A percentile compares a stretch with the other conserved stretches of the same genome.
Evolutionary conservation across 2,888 invertebrate genomes (phyloP).

Genomic region (Lathronympha strigana): DNA sequence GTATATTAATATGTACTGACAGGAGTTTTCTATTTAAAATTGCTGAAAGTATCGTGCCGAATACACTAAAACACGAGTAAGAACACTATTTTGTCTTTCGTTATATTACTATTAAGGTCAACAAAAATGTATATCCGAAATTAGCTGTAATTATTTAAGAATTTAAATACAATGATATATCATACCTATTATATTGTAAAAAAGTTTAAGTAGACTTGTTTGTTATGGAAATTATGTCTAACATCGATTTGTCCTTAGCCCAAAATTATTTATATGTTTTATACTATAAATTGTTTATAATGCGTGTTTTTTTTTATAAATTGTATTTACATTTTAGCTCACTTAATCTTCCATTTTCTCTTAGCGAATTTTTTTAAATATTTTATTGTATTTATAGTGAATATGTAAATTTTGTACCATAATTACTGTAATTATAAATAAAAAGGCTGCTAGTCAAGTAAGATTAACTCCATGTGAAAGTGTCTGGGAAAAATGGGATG

Average conservation of each 20-base stretch:
- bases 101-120: too few relatives aligned
- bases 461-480: constrained; percentile 30
- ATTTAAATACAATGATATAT: not conserved
- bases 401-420: constrained; percentile 42
- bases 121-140: too few relatives aligned
- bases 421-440: constrained; percentile 31
- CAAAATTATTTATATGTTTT: constrained; percentile 2
- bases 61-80: too few relatives aligned
- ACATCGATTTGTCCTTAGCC: constrained; percentile 22
- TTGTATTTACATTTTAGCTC: constrained; percentile 32
- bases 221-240: constrained; percentile 16
- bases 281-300: constrained; percentile 21
- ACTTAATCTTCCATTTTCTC: constrained; percentile 42
- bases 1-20: too few relatives aligned
- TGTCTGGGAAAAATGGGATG: constrained; percentile 8
- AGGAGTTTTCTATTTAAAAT: too few relatives aligned
- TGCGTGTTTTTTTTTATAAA: constrained; percentile 16
- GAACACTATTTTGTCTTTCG: not conserved
- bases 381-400: constrained; percentile 40
- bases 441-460: constrained; percentile 43
- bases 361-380: constrained; percentile 35
- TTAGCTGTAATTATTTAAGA: not conserved
- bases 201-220: constrained; percentile 7
- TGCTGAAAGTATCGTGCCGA: too few relatives aligned
- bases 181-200: not conserved